These are phyloP conservation scores for Orthonyx spaldingii DNA, from an alignment of 2,113 vertebrate genomes.

Conservation along the genomic window DNA sequence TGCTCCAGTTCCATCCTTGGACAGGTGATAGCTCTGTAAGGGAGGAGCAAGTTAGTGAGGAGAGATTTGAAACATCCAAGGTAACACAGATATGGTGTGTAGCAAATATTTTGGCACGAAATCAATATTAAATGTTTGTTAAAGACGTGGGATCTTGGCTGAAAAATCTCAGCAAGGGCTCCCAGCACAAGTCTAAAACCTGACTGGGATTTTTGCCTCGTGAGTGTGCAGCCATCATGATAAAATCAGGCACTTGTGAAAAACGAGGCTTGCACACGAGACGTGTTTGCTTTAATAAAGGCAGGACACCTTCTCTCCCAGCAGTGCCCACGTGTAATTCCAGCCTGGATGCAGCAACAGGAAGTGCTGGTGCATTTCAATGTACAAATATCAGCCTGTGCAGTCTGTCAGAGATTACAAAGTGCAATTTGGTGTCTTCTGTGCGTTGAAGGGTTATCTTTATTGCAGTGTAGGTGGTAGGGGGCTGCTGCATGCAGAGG, in stretches of 20 bases:
- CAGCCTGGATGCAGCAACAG: neutral
- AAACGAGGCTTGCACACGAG: neutral
- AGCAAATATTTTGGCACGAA: neutral
- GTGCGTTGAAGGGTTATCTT: neutral
- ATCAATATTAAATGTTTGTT: neutral
- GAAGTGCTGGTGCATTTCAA: neutral
- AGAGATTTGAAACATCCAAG: neutral
- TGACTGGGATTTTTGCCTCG: neutral
- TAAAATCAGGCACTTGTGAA: neutral
- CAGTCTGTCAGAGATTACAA: neutral
- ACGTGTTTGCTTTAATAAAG: neutral
- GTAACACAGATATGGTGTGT: neutral
- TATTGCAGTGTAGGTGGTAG: neutral
- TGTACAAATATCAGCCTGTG: neutral
- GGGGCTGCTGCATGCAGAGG: neutral
- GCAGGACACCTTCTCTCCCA: neutral
- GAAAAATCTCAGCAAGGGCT: neutral
- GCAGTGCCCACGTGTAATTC: fast-evolving
- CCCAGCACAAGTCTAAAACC: neutral
- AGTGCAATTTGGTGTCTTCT: neutral
- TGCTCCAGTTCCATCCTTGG: too few relatives aligned
- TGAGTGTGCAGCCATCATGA: neutral
- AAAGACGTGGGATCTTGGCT: neutral
- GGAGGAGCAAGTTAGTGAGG: neutral
- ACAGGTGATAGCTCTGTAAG: neutral